phyloP scores from a whole-genome alignment of 1,140 invertebrate genomes.

The Euura saliciscinereae region DNA sequence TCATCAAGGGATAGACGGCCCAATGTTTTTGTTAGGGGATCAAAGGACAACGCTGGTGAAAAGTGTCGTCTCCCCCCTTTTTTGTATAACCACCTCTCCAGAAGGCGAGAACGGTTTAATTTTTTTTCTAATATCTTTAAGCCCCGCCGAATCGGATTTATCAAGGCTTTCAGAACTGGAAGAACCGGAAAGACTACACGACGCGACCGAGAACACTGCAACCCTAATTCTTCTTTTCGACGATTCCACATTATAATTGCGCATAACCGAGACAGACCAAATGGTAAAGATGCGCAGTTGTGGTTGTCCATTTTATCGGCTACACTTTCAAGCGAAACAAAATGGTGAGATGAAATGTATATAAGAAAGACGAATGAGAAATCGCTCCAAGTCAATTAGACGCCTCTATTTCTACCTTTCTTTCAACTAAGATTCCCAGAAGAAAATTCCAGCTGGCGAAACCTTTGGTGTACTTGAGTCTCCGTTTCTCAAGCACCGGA shows the following conservation, averaged over 20 bases:
- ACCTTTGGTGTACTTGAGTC: background rate
- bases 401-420: background rate
- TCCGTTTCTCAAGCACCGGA: background rate
- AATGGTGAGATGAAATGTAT: no score
- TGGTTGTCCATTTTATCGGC: background rate
- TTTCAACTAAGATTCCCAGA: background rate
- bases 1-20: background rate
- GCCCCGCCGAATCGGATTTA: background rate
- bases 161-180: background rate
- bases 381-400: no score
- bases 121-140: background rate
- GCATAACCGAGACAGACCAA: background rate
- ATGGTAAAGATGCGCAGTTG: background rate
- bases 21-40: background rate
- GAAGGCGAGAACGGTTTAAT: background rate
- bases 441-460: background rate
- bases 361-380: no score
- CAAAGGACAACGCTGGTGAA: background rate
- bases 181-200: conserved; percentile 2
- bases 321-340: no score
- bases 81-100: background rate
- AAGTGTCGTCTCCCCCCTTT: background rate
- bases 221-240: background rate
- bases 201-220: background rate
- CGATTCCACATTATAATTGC: background rate